Percentiles rank a stretch among this genome's conserved stretches.
phyloP scores from a whole-genome alignment of 2,888 invertebrate species.

The Drosophila mercatorum region DNA sequence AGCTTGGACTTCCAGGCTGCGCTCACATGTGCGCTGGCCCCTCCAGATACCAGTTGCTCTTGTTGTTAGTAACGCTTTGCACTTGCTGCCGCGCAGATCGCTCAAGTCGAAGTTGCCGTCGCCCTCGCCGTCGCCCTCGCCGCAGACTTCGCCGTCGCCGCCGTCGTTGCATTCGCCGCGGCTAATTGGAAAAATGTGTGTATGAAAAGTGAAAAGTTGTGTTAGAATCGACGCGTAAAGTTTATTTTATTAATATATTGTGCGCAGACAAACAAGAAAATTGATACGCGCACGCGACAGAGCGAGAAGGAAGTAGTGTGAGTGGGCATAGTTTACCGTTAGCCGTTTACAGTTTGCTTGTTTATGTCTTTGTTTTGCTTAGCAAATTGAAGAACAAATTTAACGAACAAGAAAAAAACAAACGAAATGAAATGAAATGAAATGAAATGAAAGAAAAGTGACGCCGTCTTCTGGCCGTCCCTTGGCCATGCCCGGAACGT shows the following conservation, averaged over 20 bases:
- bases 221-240: constrained; percentile 32
- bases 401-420: constrained; percentile 5
- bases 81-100: constrained; percentile 67
- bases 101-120: constrained; percentile 22
- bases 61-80: constrained; percentile 71
- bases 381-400: constrained; percentile 61
- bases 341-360: constrained; percentile 16
- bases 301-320: background rate
- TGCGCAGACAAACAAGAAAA: constrained; percentile 20
- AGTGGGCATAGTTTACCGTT: constrained; percentile 8
- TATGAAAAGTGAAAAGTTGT: constrained; percentile 71
- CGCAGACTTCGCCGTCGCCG: constrained; percentile 4
- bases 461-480: constrained; percentile 23
- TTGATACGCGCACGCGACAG: constrained; percentile 3
- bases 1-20: constrained; percentile 51
- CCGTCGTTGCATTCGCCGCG: constrained; percentile 13
- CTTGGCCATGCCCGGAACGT: constrained; percentile 27
- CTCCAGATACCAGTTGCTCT: constrained; percentile 68
- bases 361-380: constrained; percentile 47
- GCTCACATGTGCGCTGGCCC: constrained; percentile 19
- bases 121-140: constrained; percentile 20
- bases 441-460: constrained; percentile 37
- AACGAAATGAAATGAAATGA: constrained; percentile 3
- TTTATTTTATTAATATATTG: background rate
- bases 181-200: constrained; percentile 55